Evolutionary conservation across 2,113 vertebrate species (phyloP), one percentile per base, ranked within the genome.

Genomic region (Cyrtonyx montezumae): DNA sequence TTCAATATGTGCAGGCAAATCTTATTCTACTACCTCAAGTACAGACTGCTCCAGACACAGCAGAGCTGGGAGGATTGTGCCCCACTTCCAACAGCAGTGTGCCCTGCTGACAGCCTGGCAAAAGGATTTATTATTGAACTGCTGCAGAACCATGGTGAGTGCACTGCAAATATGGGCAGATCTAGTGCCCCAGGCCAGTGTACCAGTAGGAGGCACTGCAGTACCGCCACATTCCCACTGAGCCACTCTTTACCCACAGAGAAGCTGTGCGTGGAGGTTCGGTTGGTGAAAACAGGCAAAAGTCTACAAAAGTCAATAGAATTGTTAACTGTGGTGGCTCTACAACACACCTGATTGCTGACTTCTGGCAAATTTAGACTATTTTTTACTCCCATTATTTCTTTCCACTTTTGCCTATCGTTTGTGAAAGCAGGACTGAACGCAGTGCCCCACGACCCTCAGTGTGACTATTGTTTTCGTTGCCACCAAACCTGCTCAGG

Each of bases 181-280:
- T 8, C 8, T 40, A 28, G 71, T 6, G 5, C n/a, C 20, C 7
- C 0, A 1, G 32, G 21, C 7, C 20, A 14, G 14, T 3, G 22
- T 7, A 2, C 25, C 36, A 12, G 25, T 25, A 40, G 32, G 23
- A 16, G 28, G 34, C 9, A 58, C 20, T 1, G 23, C 23, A 0
- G 6, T 7, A 26, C 0, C 19, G 32, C 6, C 0, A 1, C 55
- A 53, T 23, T 65, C 16, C 25, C 17, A 4, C 14, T 6, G 23
- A n/a, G 34, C 20, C 36, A 11, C 40, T 4, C 0, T 1, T 59
- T 17, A 18, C 15, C 23, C 11, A 4, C 59, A 78, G 18, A 74
- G 40, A 2, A 0, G 0, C 25, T 11, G 3, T 42, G 37, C 13
- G 3, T 26, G 9, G 2, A 3, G 0, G 2, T 13, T 32, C 4